Evolutionary conservation across 2,888 invertebrate species (phyloP).

Genomic region (Gastracanthus pulcherrimus): DNA sequence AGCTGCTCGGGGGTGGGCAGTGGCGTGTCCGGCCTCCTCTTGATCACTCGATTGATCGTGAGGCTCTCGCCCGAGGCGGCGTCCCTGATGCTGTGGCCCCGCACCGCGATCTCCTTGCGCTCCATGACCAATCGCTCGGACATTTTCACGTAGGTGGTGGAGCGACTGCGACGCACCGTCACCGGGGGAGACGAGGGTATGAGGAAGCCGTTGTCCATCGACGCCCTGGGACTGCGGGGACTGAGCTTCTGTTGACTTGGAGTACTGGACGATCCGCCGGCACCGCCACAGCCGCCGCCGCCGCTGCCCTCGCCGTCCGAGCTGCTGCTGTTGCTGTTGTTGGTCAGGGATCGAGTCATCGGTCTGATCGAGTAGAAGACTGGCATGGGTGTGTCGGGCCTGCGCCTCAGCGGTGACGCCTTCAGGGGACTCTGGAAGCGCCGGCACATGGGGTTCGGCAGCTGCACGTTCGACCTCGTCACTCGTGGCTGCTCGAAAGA

Average conservation of each 20-base stretch:
- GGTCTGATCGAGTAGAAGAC: slow-evolving; percentile 59
- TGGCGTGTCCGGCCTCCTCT: slow-evolving; percentile 70
- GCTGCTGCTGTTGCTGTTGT: slow-evolving; percentile 30
- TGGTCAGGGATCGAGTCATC: slow-evolving; percentile 56
- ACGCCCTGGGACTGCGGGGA: slow-evolving; percentile 58
- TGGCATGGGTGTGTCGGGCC: slow-evolving; percentile 71
- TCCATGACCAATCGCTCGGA: slow-evolving; percentile 49
- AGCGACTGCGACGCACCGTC: slow-evolving; percentile 46
- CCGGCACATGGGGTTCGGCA: slow-evolving; percentile 37
- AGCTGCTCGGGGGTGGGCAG: slow-evolving; percentile 63
- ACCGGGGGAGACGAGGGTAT: slow-evolving; percentile 54
- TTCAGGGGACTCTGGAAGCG: slow-evolving; percentile 30
- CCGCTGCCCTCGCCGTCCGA: slow-evolving; percentile 39
- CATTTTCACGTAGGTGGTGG: slow-evolving; percentile 55
- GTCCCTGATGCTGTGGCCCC: slow-evolving; percentile 11
- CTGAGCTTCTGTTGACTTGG: slow-evolving; percentile 20
- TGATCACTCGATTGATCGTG: slow-evolving; percentile 49
- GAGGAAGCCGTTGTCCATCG: slow-evolving; percentile 67
- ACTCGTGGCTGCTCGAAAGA: slow-evolving; percentile 55
- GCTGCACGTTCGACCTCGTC: slow-evolving; percentile 59
- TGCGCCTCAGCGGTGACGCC: slow-evolving; percentile 51
- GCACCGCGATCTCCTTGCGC: slow-evolving; percentile 16
- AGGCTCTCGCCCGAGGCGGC: not conserved
- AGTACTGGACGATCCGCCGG: not conserved
- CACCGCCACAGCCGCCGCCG: slow-evolving; percentile 22